Evolutionary conservation across 1,140 invertebrate genomes (phyloP).

Genomic region (Anagrus nilaparvatae): DNA sequence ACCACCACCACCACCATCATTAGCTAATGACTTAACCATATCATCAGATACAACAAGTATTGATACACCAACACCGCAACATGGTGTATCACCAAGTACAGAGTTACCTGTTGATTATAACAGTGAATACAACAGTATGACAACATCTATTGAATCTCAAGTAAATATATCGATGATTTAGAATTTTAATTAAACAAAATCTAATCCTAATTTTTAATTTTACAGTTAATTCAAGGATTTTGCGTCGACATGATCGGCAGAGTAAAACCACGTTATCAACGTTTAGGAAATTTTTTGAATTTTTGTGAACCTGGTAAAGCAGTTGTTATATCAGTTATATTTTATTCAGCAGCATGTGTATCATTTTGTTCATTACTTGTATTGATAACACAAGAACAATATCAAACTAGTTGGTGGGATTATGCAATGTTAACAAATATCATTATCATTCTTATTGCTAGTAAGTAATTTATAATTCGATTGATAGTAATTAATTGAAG

Average conservation of each 20-base stretch:
- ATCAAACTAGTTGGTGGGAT: conserved; percentile 24
- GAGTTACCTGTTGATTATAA: conserved; percentile 23
- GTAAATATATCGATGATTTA: conserved; percentile 22
- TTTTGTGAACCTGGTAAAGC: conserved; percentile 59
- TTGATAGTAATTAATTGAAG: too few species aligned
- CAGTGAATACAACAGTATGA: conserved; percentile 30
- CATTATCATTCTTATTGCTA: conserved; percentile 22
- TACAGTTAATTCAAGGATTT: conserved; percentile 23
- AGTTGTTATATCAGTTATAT: conserved; percentile 55
- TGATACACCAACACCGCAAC: conserved; percentile 29
- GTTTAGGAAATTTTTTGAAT: conserved; percentile 58
- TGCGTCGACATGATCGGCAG: conserved; percentile 44
- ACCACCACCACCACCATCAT: conserved; percentile 44
- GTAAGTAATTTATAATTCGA: conserved; percentile 36
- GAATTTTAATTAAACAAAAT: too few species aligned
- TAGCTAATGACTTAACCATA: conserved; percentile 9
- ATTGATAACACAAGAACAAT: conserved; percentile 16
- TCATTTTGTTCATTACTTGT: conserved; percentile 43
- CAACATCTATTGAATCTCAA: conserved; percentile 29
- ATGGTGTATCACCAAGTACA: conserved; percentile 17
- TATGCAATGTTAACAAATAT: conserved; percentile 25
- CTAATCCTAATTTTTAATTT: too few species aligned
- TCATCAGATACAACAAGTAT: conserved; percentile 25
- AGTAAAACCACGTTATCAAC: conserved; percentile 55
- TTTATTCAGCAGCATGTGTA: conserved; percentile 56